Conservation (phyloP, 2,888 invertebrate genomes). For the Pediacus dermestoides region DNA sequence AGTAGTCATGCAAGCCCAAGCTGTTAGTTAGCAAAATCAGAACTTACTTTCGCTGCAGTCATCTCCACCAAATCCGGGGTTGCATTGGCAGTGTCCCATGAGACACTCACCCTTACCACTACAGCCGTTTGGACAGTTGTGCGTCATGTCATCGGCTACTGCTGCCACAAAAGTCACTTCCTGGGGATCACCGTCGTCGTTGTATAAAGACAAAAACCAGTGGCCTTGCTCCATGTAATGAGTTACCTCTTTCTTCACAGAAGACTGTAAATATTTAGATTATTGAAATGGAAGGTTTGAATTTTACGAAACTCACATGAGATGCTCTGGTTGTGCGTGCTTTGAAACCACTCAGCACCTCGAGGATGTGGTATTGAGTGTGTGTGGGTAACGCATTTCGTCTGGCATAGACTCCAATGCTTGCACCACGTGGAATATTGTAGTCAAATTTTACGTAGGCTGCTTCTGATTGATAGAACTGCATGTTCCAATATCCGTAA, state of each 20-base stretch:
- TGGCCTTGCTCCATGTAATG: conserved; percentile 95
- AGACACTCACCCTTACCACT: conserved; percentile 95
- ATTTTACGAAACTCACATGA: conserved; percentile 64
- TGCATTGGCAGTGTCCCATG: conserved; percentile 92
- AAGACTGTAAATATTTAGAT: conserved; percentile 59
- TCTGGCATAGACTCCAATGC: conserved; percentile 92
- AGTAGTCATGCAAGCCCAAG: conserved; percentile 3
- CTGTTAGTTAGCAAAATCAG: conserved; percentile 5
- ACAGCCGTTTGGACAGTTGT: conserved; percentile 94
- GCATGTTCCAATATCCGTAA: conserved; percentile 96
- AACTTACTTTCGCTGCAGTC: conserved; percentile 93
- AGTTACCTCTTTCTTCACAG: conserved; percentile 86
- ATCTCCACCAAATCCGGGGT: conserved; percentile 92
- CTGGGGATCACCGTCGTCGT: conserved; percentile 89
- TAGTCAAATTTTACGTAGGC: conserved; percentile 94
- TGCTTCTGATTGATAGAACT: conserved; percentile 92
- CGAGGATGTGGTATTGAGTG: conserved; percentile 93
- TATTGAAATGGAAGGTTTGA: conserved; percentile 4
- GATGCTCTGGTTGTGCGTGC: conserved; percentile 79
- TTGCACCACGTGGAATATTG: conserved; percentile 85
- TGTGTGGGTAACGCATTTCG: conserved; percentile 93
- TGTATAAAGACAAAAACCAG: conserved; percentile 94
- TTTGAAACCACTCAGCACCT: conserved; percentile 87
- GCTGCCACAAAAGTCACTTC: conserved; percentile 81
- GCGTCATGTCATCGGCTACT: conserved; percentile 88